Conservation (phyloP, 2,797 vertebrate species). For the Dendrocincla fuliginosa region DNA sequence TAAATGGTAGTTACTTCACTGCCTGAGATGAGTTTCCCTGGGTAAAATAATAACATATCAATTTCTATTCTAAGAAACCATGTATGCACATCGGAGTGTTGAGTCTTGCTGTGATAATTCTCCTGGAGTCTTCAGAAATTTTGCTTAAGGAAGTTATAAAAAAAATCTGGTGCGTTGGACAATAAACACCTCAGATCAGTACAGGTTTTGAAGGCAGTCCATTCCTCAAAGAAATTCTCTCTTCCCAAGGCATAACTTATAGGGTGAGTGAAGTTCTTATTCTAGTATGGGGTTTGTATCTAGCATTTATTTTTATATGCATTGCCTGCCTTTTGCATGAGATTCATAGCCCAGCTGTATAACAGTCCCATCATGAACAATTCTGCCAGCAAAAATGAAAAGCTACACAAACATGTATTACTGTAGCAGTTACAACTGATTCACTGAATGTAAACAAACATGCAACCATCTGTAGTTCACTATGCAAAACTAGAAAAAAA, state of each 20-base stretch:
- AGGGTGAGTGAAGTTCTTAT: not conserved
- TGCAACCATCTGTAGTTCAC: not conserved
- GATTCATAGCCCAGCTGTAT: not conserved
- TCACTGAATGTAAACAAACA: not conserved
- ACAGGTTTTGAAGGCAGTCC: not conserved
- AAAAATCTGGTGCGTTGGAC: not conserved
- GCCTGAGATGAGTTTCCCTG: not conserved
- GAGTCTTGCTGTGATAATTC: not conserved
- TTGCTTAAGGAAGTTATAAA: not conserved
- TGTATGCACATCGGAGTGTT: not conserved
- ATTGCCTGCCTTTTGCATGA: not conserved
- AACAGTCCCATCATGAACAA: not conserved
- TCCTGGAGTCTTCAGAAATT: not conserved
- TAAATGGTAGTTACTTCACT: not conserved
- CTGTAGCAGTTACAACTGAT: not conserved
- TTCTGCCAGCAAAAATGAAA: not conserved
- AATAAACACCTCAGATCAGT: not conserved
- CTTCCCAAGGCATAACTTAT: not conserved
- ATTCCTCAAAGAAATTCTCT: not conserved
- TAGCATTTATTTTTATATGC: not conserved
- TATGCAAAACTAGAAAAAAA: not conserved
- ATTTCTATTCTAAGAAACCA: not conserved
- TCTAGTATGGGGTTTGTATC: not conserved
- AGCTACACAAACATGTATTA: not conserved
- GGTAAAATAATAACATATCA: not conserved